A percentile compares a stretch with the other conserved stretches of the same genome.
Evolutionary conservation across 53 echinoderm and acorn worm genomes (phyloP).

Genomic region (Actinopyga echinites): DNA sequence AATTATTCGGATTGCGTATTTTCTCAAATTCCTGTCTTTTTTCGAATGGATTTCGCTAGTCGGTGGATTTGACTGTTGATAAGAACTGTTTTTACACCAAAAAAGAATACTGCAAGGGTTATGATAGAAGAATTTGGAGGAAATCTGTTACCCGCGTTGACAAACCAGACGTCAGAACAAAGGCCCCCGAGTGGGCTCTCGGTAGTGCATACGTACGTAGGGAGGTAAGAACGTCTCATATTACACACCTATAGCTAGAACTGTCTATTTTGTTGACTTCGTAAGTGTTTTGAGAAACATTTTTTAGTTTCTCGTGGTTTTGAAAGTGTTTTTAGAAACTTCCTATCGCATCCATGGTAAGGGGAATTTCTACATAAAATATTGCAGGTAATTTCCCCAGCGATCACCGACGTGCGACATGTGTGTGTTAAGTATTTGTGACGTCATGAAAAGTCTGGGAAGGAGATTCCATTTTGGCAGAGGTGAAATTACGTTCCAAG

Average conservation of each 20-base stretch:
- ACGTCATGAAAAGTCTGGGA: slow-evolving; percentile 30
- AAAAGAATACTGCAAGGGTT: not conserved
- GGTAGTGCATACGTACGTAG: slow-evolving; percentile 25
- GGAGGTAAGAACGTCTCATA: slow-evolving; percentile 34
- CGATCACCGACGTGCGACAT: slow-evolving; percentile 26
- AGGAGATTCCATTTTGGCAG: slow-evolving; percentile 14
- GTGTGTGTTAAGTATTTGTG: slow-evolving; percentile 21
- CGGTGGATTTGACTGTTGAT: no score
- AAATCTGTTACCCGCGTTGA: slow-evolving; percentile 16
- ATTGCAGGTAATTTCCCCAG: slow-evolving; percentile 34
- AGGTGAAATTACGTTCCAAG: not conserved
- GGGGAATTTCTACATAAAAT: slow-evolving; percentile 18
- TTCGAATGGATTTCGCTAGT: not conserved
- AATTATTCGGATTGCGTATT: not conserved
- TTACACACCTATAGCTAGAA: not conserved
- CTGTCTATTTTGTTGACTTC: not conserved
- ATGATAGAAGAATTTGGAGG: not conserved
- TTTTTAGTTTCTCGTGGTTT: not conserved
- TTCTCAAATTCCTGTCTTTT: not conserved
- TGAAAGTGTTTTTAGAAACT: not conserved
- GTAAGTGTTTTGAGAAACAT: no score
- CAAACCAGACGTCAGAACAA: slow-evolving; percentile 16
- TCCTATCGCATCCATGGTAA: not conserved
- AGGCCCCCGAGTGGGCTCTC: slow-evolving; percentile 26
- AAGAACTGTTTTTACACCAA: no score